A percentile compares a stretch with the other conserved stretches of the same genome.
phyloP scores from a whole-genome alignment of 2,888 invertebrate genomes.

The Calliphora vomitoria region DNA sequence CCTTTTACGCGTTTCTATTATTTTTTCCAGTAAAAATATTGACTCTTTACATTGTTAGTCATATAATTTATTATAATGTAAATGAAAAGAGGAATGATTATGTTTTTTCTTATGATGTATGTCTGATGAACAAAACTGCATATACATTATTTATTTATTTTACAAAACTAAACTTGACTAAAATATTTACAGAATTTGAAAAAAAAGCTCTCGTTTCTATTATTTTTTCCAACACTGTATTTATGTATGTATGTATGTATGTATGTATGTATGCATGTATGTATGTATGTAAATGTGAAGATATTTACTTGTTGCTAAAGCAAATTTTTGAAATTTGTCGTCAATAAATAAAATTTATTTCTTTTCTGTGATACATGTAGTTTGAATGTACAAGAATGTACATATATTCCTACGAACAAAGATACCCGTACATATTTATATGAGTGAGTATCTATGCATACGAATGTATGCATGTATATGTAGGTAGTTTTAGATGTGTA shows the following conservation, averaged over 20 bases:
- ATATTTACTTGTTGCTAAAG: background rate
- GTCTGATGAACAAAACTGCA: no score
- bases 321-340: conserved; percentile 5
- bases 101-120: no score
- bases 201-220: no score
- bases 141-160: no score
- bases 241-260: background rate
- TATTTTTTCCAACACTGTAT: no score
- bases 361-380: background rate
- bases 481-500: background rate
- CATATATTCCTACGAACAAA: background rate
- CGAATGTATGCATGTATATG: background rate
- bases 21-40: no score
- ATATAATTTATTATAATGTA: no score
- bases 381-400: background rate
- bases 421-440: background rate
- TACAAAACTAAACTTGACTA: no score
- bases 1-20: no score
- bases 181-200: no score
- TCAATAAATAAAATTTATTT: conserved; percentile 3
- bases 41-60: no score
- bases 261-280: background rate
- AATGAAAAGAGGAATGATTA: no score
- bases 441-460: background rate
- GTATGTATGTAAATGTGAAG: background rate